Evolutionary conservation across 2,113 vertebrate species (phyloP).

Genomic region (Egretta garzetta): DNA sequence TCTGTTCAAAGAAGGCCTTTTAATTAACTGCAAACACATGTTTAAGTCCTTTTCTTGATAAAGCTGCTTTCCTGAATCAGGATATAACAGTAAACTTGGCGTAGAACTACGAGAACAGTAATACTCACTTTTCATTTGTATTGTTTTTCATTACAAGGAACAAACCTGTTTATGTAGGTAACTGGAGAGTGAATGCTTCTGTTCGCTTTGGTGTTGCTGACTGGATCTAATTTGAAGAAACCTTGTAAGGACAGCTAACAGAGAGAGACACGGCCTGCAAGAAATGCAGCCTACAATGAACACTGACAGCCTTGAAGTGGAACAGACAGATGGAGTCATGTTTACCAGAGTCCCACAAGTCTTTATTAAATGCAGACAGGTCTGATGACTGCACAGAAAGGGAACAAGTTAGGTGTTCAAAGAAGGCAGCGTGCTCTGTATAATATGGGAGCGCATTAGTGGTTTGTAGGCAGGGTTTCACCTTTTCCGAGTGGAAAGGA

Average conservation of each 20-base stretch:
- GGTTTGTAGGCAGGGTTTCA: not conserved
- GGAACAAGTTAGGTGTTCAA: slow-evolving; percentile 24
- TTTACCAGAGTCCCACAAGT: slow-evolving; percentile 32
- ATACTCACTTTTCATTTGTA: not conserved
- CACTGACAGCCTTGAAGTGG: slow-evolving; percentile 55
- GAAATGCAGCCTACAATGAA: not conserved
- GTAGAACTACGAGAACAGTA: not conserved
- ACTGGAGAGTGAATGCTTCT: not conserved
- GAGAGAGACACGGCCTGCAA: not conserved
- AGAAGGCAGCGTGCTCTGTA: not conserved
- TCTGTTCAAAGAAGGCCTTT: not conserved
- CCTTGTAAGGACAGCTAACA: slow-evolving; percentile 25
- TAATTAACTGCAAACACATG: not conserved
- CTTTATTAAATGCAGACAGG: slow-evolving; percentile 37
- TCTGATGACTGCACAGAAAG: slow-evolving; percentile 42
- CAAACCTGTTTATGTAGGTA: not conserved
- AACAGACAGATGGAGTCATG: slow-evolving; percentile 56
- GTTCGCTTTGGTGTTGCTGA: not conserved
- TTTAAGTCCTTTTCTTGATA: not conserved
- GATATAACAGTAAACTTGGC: not conserved
- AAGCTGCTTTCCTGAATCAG: not conserved
- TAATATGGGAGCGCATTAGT: not conserved
- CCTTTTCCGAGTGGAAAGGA: slow-evolving; percentile 22
- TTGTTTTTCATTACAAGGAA: not conserved
- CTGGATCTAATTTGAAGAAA: not conserved